Conservation (phyloP, 30 jellyfish, hydroid and myxozoan species). For the Aurelia aurita complex sp. Pacific region DNA sequence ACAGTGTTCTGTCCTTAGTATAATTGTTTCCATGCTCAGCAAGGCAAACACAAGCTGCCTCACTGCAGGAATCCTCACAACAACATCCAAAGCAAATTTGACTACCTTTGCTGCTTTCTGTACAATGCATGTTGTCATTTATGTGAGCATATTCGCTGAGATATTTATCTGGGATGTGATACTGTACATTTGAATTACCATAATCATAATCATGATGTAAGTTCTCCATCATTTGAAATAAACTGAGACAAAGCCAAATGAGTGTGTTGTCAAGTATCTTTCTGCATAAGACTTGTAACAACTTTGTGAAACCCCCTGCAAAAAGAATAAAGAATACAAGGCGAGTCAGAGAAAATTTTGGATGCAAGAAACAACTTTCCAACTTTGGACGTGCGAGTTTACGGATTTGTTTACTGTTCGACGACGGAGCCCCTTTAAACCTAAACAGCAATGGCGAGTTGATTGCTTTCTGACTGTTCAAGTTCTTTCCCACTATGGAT, state of each 20-base stretch:
- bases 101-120: constrained; percentile 1
- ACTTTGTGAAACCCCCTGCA: constrained; percentile 51
- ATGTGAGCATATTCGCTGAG: constrained; percentile 32
- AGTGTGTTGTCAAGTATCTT: constrained; percentile 11
- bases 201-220: constrained; percentile 13
- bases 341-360: too few relatives aligned
- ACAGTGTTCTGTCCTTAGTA: constrained; percentile 14
- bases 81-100: constrained; percentile 50
- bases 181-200: constrained; percentile 43
- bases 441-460: too few relatives aligned
- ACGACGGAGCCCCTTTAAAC: too few relatives aligned
- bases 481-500: too few relatives aligned
- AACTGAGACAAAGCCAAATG: not conserved
- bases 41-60: constrained; percentile 40
- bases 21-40: constrained; percentile 31
- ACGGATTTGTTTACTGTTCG: too few relatives aligned
- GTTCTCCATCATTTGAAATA: not conserved
- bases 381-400: too few relatives aligned
- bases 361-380: too few relatives aligned
- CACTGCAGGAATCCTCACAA: constrained; percentile 10
- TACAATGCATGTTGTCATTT: constrained; percentile 13
- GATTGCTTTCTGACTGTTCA: too few relatives aligned
- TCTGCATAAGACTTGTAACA: constrained; percentile 59
- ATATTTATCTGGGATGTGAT: constrained; percentile 33
- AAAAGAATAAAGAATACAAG: not conserved